Evolutionary conservation across 2,113 vertebrate genomes (phyloP), one percentile per base, ranked within the genome.

Genomic region (Turdus rufiventris): DNA sequence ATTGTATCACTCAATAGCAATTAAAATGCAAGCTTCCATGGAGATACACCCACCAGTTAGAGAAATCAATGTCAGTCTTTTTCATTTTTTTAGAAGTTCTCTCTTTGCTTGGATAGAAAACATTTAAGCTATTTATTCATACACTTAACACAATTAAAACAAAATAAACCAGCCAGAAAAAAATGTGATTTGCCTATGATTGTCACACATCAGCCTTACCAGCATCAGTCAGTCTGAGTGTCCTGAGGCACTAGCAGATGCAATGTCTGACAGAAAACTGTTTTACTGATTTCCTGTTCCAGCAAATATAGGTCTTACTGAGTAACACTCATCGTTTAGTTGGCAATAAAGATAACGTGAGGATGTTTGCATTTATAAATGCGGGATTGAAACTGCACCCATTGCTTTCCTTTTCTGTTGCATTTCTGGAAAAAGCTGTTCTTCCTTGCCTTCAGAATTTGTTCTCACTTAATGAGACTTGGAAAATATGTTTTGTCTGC

Each of bases 61-160:
- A 93, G 62, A 67, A 91, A 74, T 87, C 73, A 40, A 67, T 96
- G 73, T 66, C 82, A 74, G 47, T 74, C 38, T 91, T 90, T 60
- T 88, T 83, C 72, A 58, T 74, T 63, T 91, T 96, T 58, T 68
- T 80, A 75, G 77, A 73, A 74, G 20, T 93, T 94, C 54, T 91
- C 54, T 40, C 31, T 96, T 87, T 94, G 23, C 92, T 97, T 92
- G 51, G n/a, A 60, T 81, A 81, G 56, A 94, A 91, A 68, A 63
- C 51, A 65, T 88, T 95, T 86, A 92, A 94, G 17, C 63, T 95
- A 96, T 96, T 97, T 96, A 95, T 95, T 97, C 94, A 95, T 95
- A 57, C 73, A 96, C 62, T 94, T 96, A 96, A 88, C 86, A 87
- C 92, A 97, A 95, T 92, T 96, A 91, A 97, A 97, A 84, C 71